A percentile compares a stretch with the other conserved stretches of the same genome.
These are phyloP conservation scores for Helicoverpa assulta DNA, from an alignment of 2,888 invertebrate species.

Conservation along the genomic window DNA sequence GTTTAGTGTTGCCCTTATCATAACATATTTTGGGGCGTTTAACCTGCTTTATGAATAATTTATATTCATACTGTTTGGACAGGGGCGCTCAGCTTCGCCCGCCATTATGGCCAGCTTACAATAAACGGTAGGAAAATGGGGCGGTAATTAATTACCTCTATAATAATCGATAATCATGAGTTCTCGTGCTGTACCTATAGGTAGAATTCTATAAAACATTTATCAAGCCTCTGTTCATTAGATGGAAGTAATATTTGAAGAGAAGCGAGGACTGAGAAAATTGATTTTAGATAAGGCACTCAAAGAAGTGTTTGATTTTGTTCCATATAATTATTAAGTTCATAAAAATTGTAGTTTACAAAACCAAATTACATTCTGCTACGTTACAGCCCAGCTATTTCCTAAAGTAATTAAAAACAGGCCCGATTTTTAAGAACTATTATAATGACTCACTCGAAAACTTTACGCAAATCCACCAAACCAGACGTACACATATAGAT, in stretches of 20 bases:
- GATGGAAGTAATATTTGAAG: background rate
- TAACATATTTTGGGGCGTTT: conserved; percentile 33
- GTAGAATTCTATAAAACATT: background rate
- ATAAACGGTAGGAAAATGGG: conserved; percentile 13
- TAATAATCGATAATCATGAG: conserved; percentile 11
- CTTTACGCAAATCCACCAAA: background rate
- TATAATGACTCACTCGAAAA: background rate
- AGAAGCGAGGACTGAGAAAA: background rate
- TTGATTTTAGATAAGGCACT: background rate
- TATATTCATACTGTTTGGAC: conserved; percentile 34
- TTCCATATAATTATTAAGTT: too few species aligned
- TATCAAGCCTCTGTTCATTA: background rate
- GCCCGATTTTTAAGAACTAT: background rate
- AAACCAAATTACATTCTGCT: too few species aligned
- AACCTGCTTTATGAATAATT: conserved; percentile 42
- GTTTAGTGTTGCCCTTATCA: conserved; percentile 31
- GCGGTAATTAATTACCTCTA: conserved; percentile 24
- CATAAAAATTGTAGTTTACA: too few species aligned
- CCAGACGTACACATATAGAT: conserved; percentile 5
- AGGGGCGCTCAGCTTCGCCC: conserved; percentile 27
- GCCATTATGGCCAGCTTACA: conserved; percentile 6
- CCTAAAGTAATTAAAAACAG: too few species aligned
- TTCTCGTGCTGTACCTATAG: background rate
- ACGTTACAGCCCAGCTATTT: too few species aligned
- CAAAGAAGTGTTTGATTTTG: background rate